phyloP scores from a whole-genome alignment of 2,113 vertebrate genomes.

The Indri indri region DNA sequence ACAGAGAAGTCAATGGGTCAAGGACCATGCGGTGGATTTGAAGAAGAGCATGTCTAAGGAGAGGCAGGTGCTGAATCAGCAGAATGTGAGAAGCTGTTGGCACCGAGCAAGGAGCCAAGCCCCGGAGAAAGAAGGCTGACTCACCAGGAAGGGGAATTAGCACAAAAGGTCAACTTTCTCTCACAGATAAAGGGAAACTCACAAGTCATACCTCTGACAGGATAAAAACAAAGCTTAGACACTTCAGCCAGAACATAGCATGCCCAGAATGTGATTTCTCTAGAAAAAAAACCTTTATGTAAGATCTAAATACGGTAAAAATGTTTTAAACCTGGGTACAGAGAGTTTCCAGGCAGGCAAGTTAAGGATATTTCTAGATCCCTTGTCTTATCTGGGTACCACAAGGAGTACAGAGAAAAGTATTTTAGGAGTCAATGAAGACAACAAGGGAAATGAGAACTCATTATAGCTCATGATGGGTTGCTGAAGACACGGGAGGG shows the following conservation, averaged over 20 bases:
- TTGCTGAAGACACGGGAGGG: not conserved
- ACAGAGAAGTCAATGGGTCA: not conserved
- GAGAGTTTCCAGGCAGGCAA: not conserved
- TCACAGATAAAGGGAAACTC: constrained; percentile 11
- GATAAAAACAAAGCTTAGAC: not conserved
- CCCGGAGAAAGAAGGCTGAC: not conserved
- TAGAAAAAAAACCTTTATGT: not conserved
- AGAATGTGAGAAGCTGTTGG: not conserved
- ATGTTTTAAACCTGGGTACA: not conserved
- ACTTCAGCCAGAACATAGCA: not conserved
- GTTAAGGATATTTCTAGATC: not conserved
- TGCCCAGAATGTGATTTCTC: not conserved
- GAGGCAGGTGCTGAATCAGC: not conserved
- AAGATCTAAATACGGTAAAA: not conserved
- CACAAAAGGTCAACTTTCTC: constrained; percentile 52
- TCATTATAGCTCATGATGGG: not conserved
- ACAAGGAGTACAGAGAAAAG: not conserved
- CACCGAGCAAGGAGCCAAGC: not conserved
- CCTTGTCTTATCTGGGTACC: not conserved
- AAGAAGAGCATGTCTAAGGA: not conserved
- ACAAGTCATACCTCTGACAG: not conserved
- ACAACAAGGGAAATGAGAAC: not conserved
- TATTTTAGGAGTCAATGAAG: not conserved
- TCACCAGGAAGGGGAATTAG: constrained; percentile 30
- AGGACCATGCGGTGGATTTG: not conserved